Conservation (phyloP, 2,113 vertebrate genomes). For the Varanus salvator region DNA sequence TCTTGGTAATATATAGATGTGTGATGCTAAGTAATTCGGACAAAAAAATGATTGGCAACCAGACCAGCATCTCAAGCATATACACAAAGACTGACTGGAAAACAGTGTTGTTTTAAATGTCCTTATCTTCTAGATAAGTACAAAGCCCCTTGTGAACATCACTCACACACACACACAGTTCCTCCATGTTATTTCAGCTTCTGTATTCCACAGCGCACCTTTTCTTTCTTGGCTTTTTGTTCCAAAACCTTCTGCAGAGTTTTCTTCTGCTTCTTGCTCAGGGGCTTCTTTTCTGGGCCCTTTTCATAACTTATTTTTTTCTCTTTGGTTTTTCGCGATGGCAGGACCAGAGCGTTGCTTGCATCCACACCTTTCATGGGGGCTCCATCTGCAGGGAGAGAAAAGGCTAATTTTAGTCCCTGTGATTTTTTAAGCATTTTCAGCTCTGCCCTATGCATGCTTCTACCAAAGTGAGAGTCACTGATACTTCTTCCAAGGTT, state of each 20-base stretch:
- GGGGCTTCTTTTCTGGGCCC: constrained; percentile 78
- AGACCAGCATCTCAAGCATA: neutral
- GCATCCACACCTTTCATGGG: constrained; percentile 87
- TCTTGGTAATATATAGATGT: neutral
- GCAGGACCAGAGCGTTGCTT: constrained; percentile 89
- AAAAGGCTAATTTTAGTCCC: fast-evolving
- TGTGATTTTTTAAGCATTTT: fast-evolving
- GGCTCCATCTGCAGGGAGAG: constrained; percentile 72
- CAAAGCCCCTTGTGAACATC: neutral
- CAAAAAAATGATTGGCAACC: neutral
- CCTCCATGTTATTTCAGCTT: neutral
- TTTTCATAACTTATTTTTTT: constrained; percentile 38
- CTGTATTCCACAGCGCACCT: constrained; percentile 72
- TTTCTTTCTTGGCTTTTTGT: constrained; percentile 90
- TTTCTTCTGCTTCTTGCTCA: constrained; percentile 91
- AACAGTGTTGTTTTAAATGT: neutral
- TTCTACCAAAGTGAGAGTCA: neutral
- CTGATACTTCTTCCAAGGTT: neutral
- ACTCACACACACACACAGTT: neutral
- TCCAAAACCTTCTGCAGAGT: constrained; percentile 90
- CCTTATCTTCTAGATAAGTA: neutral
- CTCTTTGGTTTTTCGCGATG: constrained; percentile 83
- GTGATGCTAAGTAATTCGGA: neutral
- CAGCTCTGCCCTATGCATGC: fast-evolving
- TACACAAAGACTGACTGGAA: neutral